Conservation (phyloP, 35 echinoderm and acorn worm species). For the Eucidaris tribuloides region DNA sequence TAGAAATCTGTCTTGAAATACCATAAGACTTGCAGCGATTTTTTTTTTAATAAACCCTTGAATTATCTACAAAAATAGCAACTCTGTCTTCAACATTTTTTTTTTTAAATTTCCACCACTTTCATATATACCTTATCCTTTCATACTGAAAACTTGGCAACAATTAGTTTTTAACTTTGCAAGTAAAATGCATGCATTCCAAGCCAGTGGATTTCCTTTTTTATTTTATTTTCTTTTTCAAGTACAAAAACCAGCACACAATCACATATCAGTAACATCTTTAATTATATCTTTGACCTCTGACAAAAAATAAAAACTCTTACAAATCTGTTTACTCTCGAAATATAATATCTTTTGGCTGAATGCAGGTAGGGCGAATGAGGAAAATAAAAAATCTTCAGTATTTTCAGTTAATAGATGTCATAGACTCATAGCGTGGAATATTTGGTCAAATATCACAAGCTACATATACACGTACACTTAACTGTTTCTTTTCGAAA, state of each 20-base stretch:
- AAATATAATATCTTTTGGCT: constrained; percentile 32
- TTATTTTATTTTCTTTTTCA: neutral
- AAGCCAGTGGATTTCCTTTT: neutral
- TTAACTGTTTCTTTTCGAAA: constrained; percentile 68
- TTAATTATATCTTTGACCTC: constrained; percentile 16
- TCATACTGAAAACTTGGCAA: constrained; percentile 38
- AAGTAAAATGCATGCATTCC: constrained; percentile 20
- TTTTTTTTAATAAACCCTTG: constrained; percentile 16
- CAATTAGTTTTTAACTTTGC: constrained; percentile 17
- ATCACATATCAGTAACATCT: constrained; percentile 19
- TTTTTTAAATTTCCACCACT: neutral
- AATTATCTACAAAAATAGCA: constrained; percentile 34
- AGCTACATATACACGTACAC: constrained; percentile 73
- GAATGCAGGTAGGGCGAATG: constrained; percentile 21
- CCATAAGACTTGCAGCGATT: constrained; percentile 21
- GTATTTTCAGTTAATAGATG: constrained; percentile 33
- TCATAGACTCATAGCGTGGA: constrained; percentile 35
- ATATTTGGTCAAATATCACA: constrained; percentile 78
- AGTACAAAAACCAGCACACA: constrained; percentile 39
- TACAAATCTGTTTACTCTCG: neutral
- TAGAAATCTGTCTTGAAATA: too few relatives aligned
- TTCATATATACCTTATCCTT: constrained; percentile 25
- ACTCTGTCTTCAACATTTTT: constrained; percentile 7
- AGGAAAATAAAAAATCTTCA: constrained; percentile 11
- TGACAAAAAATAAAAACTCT: constrained; percentile 40